phyloP scores from a whole-genome alignment of 2,113 vertebrate genomes.

The Ageneiosus marmoratus region DNA sequence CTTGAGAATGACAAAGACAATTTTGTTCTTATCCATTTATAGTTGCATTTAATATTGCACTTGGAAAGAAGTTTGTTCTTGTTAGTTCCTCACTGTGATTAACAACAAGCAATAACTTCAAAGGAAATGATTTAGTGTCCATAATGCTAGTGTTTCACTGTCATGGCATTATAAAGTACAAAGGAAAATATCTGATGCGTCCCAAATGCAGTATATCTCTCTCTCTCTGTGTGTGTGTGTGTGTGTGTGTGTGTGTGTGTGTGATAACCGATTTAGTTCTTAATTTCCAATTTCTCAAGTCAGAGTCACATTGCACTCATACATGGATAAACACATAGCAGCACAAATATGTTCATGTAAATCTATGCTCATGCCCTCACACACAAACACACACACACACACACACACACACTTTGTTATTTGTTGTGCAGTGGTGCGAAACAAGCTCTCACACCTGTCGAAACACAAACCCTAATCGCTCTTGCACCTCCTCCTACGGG shows the following conservation, averaged over 20 bases:
- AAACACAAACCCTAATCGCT: constrained; percentile 29
- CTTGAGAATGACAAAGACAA: neutral
- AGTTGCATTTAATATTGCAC: neutral
- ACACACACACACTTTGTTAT: constrained; percentile 54
- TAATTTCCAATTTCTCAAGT: constrained; percentile 32
- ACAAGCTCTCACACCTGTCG: constrained; percentile 66
- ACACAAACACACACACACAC: constrained; percentile 22
- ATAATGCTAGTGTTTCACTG: neutral
- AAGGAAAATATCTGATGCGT: neutral
- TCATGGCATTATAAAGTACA: neutral
- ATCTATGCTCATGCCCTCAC: neutral
- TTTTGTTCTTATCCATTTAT: neutral
- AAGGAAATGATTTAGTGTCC: neutral
- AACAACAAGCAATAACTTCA: neutral
- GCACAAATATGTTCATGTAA: constrained; percentile 21
- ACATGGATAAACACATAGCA: neutral
- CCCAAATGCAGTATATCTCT: neutral
- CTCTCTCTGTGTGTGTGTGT: neutral
- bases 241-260: neutral
- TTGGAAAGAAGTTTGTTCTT: neutral
- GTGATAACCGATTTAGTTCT: constrained; percentile 5
- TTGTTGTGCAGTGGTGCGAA: constrained; percentile 66
- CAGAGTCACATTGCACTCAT: neutral
- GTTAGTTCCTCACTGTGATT: neutral
- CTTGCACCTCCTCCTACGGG: constrained; percentile 25